Percentiles rank a stretch among this genome's conserved stretches.
These are phyloP conservation scores for Holcopasites calliopsidis DNA, from an alignment of 1,140 invertebrate species.

Conservation along the genomic window DNA sequence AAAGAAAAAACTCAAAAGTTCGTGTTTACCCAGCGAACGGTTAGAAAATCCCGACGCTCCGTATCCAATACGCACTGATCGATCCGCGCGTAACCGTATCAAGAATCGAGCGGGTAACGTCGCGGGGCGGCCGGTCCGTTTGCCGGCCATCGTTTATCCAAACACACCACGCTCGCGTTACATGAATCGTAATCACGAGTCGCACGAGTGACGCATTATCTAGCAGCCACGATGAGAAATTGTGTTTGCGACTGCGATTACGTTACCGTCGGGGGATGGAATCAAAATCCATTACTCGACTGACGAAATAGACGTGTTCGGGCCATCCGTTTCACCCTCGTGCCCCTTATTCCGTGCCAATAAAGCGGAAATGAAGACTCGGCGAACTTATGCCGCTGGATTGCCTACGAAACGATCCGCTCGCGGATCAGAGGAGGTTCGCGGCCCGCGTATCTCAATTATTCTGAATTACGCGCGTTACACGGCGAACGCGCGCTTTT, in stretches of 20 bases:
- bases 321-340: too few relatives aligned
- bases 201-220: conserved; percentile 24
- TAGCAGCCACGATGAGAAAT: conserved; percentile 18
- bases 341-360: conserved; percentile 9
- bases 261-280: background rate
- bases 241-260: conserved; percentile 23
- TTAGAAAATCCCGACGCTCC: background rate
- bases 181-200: background rate
- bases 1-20: too few relatives aligned
- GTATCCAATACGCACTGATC: background rate
- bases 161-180: conserved; percentile 9
- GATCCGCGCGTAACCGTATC: background rate
- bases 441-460: conserved; percentile 55
- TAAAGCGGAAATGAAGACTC: conserved; percentile 46
- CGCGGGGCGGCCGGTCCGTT: background rate
- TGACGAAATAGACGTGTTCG: background rate
- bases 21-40: too few relatives aligned
- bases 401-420: conserved; percentile 28
- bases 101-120: conserved; percentile 1
- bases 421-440: background rate
- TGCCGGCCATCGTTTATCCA: conserved; percentile 1
- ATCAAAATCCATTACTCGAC: conserved; percentile 40
- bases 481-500: conserved; percentile 36
- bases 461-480: conserved; percentile 50
- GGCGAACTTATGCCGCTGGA: conserved; percentile 15